Conservation (phyloP, 1,140 invertebrate species). For the Bombus sibiricus region DNA sequence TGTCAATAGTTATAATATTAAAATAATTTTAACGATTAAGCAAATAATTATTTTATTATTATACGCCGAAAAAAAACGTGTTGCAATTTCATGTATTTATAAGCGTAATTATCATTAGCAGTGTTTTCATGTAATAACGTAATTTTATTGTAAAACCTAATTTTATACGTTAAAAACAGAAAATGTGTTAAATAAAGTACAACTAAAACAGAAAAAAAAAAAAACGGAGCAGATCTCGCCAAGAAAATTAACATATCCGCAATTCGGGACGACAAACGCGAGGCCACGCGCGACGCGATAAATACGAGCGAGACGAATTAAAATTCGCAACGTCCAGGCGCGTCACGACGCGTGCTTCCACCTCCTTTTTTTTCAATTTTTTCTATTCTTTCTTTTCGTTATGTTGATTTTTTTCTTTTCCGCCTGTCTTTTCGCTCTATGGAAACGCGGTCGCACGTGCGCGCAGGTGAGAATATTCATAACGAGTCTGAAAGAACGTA, state of each 20-base stretch:
- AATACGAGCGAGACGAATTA: slow-evolving; percentile 1
- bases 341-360: background rate
- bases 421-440: background rate
- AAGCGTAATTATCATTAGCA: too few relatives aligned
- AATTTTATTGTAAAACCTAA: too few relatives aligned
- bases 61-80: too few relatives aligned
- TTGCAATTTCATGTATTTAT: too few relatives aligned
- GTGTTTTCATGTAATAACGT: too few relatives aligned
- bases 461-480: slow-evolving; percentile 65
- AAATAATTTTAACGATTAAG: too few relatives aligned
- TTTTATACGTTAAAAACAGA: too few relatives aligned
- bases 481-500: slow-evolving; percentile 51
- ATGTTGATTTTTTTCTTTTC: background rate
- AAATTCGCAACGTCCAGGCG: slow-evolving; percentile 16
- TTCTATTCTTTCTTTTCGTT: background rate
- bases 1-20: too few relatives aligned
- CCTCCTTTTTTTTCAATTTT: background rate
- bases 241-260: slow-evolving; percentile 17
- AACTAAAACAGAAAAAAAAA: background rate
- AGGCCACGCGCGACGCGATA: slow-evolving; percentile 3
- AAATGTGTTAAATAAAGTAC: background rate
- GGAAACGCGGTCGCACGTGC: slow-evolving; percentile 31
- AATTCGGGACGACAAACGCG: slow-evolving; percentile 1
- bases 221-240: background rate
- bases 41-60: too few relatives aligned